Conservation (phyloP, 1,140 invertebrate species). For the Drosophila ficusphila region DNA sequence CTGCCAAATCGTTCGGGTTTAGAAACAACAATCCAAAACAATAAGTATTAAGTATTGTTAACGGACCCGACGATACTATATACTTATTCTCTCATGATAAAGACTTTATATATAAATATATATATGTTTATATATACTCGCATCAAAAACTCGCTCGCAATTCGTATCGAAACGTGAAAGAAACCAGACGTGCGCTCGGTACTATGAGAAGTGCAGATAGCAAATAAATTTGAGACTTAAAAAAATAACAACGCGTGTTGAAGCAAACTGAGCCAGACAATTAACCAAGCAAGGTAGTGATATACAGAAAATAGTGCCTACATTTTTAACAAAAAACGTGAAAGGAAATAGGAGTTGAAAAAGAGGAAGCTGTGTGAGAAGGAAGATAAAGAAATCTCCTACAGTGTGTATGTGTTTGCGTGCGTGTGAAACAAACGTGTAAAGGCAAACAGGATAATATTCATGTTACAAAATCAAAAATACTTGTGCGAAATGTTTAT, state of each 20-base stretch:
- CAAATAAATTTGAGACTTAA: conserved; percentile 7
- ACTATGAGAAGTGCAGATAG: conserved; percentile 24
- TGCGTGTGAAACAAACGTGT: conserved; percentile 61
- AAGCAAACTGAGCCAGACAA: conserved; percentile 11
- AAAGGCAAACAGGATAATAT: conserved; percentile 5
- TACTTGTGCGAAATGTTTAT: conserved; percentile 23
- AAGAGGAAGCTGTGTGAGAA: conserved; percentile 41
- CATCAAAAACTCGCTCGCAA: background rate
- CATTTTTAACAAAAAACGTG: conserved; percentile 16
- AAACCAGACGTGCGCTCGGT: conserved; percentile 26
- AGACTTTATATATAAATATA: background rate
- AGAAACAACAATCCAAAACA: too few species aligned
- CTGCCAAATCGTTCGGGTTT: too few species aligned
- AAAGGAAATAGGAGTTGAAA: conserved; percentile 11
- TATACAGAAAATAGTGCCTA: background rate
- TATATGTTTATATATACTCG: background rate
- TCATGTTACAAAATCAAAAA: conserved; percentile 16
- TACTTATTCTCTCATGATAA: too few species aligned
- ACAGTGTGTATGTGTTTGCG: conserved; percentile 16
- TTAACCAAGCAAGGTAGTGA: conserved; percentile 37
- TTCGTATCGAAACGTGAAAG: background rate
- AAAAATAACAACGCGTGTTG: conserved; percentile 12
- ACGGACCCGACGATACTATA: too few species aligned
- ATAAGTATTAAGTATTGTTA: too few species aligned
- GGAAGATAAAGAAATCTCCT: conserved; percentile 18